Evolutionary conservation across 2,888 invertebrate species (phyloP).

Genomic region (Seladonia tumulorum): DNA sequence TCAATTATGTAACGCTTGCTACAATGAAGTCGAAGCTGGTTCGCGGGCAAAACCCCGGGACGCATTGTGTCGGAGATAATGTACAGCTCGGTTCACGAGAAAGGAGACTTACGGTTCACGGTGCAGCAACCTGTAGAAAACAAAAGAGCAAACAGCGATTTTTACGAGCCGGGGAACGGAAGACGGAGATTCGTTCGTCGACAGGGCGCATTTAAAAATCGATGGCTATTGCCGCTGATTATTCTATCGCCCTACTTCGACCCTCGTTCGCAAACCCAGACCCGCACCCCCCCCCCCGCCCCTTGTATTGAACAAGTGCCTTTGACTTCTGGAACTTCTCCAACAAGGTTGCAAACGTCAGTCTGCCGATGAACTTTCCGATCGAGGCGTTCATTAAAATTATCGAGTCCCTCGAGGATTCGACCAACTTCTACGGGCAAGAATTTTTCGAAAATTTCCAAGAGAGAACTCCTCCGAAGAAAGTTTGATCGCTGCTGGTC

Average conservation of each 20-base stretch:
- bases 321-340: constrained; percentile 11
- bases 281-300: no score
- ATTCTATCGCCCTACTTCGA: not conserved
- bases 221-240: not conserved
- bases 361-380: not conserved
- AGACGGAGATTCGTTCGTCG: not conserved
- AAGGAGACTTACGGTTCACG: not conserved
- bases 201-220: not conserved
- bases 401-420: not conserved
- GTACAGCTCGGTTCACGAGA: not conserved
- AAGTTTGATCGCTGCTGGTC: not conserved
- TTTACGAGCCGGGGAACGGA: not conserved
- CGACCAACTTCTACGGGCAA: not conserved
- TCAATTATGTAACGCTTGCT: constrained; percentile 2
- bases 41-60: not conserved
- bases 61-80: constrained; percentile 2
- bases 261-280: not conserved
- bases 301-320: not conserved
- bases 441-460: not conserved
- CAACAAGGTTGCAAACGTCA: constrained; percentile 10
- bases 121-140: not conserved
- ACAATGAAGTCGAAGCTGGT: not conserved
- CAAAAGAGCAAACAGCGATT: not conserved
- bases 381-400: constrained; percentile 6
- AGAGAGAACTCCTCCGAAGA: not conserved